These are phyloP conservation scores for Hydrotaea cyrtoneurina DNA, from an alignment of 2,888 invertebrate species.

Conservation along the genomic window DNA sequence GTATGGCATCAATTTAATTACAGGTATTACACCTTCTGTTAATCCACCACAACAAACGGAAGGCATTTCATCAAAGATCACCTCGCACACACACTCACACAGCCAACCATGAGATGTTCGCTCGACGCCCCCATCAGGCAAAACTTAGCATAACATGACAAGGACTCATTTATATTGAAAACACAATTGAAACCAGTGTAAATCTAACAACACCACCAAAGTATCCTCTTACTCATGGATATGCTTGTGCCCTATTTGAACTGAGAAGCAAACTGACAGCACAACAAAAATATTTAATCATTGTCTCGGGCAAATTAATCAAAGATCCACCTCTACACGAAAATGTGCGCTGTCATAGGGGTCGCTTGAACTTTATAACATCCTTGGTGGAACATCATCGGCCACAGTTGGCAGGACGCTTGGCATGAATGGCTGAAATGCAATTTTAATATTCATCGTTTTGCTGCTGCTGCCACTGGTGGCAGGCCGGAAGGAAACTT, in stretches of 20 bases:
- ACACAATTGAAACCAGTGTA: constrained; percentile 69
- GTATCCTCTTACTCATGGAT: constrained; percentile 44
- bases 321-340: constrained; percentile 70
- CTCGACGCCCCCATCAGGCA: constrained; percentile 29
- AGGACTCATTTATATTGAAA: constrained; percentile 70
- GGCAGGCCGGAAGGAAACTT: not conserved
- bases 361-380: constrained; percentile 71
- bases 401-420: constrained; percentile 63
- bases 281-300: constrained; percentile 77
- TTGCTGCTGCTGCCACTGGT: not conserved
- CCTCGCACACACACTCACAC: constrained; percentile 8
- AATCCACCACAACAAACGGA: constrained; percentile 13
- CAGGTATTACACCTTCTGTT: constrained; percentile 59
- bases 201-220: constrained; percentile 45
- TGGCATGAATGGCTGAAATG: constrained; percentile 61
- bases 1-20: too few species aligned
- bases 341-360: constrained; percentile 64
- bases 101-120: constrained; percentile 26
- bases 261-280: not conserved
- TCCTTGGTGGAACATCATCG: constrained; percentile 71
- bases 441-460: constrained; percentile 61
- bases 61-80: constrained; percentile 44
- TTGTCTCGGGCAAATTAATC: constrained; percentile 78
- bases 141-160: constrained; percentile 41
- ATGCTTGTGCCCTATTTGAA: not conserved